Evolutionary conservation across 2,888 invertebrate genomes (phyloP).

Genomic region (Siphlonurus alternatus): DNA sequence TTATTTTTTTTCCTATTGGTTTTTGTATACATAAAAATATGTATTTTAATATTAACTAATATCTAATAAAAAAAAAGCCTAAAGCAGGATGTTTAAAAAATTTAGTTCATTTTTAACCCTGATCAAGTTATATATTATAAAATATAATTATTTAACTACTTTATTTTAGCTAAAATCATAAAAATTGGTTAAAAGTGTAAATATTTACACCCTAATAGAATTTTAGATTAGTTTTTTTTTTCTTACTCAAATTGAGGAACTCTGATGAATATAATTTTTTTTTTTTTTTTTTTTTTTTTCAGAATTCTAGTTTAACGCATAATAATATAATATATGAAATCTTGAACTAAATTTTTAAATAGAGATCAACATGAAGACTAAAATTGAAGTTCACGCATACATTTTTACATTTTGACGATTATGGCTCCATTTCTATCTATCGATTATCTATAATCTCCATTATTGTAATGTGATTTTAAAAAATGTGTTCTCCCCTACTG

Average conservation of each 20-base stretch:
- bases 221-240: not conserved
- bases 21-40: not conserved
- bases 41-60: not conserved
- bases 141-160: not conserved
- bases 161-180: not conserved
- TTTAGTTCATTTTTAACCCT: not conserved
- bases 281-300: too few species aligned
- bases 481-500: too few species aligned
- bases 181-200: not conserved
- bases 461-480: too few species aligned
- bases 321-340: too few species aligned
- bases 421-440: too few species aligned
- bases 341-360: too few species aligned
- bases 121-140: not conserved
- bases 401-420: too few species aligned
- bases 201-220: not conserved
- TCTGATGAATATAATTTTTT: too few species aligned
- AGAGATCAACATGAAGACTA: too few species aligned
- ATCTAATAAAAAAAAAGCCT: not conserved
- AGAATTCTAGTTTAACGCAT: too few species aligned
- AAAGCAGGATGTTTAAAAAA: not conserved
- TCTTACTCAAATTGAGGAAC: not conserved
- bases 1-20: not conserved
- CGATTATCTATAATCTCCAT: too few species aligned
- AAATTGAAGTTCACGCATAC: too few species aligned